A percentile compares a stretch with the other conserved stretches of the same genome.
phyloP scores from a whole-genome alignment of 2,113 vertebrate species.

The Nothoprocta perdicaria region DNA sequence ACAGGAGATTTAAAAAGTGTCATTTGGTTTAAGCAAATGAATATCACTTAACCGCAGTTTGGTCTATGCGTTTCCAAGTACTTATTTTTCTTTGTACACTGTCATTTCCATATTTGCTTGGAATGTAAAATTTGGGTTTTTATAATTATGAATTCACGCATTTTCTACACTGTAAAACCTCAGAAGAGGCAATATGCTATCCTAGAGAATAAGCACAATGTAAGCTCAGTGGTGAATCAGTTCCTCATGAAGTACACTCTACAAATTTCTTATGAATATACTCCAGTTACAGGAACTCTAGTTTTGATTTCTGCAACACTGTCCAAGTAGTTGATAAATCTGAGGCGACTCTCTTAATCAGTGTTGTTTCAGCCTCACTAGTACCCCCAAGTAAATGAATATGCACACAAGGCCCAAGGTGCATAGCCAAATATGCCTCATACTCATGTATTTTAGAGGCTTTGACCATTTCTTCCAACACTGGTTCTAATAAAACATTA shows the following conservation, averaged over 20 bases:
- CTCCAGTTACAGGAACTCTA: background rate
- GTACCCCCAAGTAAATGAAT: background rate
- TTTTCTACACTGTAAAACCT: background rate
- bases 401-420: background rate
- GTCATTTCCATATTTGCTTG: background rate
- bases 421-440: rapidly evolving
- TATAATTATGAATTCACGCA: background rate
- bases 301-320: background rate
- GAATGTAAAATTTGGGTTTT: background rate
- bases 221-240: background rate
- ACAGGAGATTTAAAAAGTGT: background rate
- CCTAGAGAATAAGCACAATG: background rate
- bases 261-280: background rate
- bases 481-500: rapidly evolving
- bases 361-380: background rate
- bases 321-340: background rate
- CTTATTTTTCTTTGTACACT: background rate
- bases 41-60: background rate
- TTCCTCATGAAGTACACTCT: background rate
- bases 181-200: rapidly evolving
- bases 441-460: background rate
- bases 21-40: rapidly evolving
- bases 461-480: background rate
- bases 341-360: background rate
- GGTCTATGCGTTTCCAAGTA: background rate